Percentiles rank a stretch among this genome's conserved stretches.
phyloP scores from a whole-genome alignment of 2,113 vertebrate genomes.

The Salvelinus sp. region DNA sequence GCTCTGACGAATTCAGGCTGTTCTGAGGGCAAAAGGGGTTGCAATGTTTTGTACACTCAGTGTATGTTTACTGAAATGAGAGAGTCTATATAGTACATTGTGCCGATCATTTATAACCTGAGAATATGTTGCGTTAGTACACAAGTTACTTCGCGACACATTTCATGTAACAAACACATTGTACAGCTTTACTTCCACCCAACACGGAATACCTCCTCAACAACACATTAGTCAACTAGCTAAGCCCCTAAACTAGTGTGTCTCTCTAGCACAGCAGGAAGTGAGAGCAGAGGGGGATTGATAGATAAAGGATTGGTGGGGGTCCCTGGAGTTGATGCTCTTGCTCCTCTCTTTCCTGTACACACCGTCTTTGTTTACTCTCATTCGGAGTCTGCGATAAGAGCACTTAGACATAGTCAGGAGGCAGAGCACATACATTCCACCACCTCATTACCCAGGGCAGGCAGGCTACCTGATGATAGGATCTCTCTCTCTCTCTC shows the following conservation, averaged over 20 bases:
- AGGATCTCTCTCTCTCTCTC: conserved; percentile 54
- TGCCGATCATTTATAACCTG: too few relatives aligned
- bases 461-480: conserved; percentile 62
- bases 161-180: neutral
- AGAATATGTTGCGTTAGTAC: too few relatives aligned
- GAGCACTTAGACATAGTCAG: conserved; percentile 26
- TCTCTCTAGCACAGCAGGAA: conserved; percentile 3
- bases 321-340: neutral
- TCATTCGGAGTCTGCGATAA: conserved; percentile 68
- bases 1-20: too few relatives aligned
- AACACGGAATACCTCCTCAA: neutral
- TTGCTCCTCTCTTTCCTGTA: neutral
- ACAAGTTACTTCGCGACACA: too few relatives aligned
- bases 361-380: conserved; percentile 74
- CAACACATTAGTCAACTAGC: neutral
- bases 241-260: conserved; percentile 6
- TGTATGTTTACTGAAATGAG: too few relatives aligned
- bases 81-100: too few relatives aligned
- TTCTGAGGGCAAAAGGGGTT: too few relatives aligned
- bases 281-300: neutral
- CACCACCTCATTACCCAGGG: conserved; percentile 50
- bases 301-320: neutral
- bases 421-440: conserved; percentile 11
- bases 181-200: neutral
- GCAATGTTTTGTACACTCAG: too few relatives aligned